A percentile compares a stretch with the other conserved stretches of the same genome.
These are phyloP conservation scores for Picathartes gymnocephalus DNA, from an alignment of 2,113 vertebrate species.

Conservation along the genomic window DNA sequence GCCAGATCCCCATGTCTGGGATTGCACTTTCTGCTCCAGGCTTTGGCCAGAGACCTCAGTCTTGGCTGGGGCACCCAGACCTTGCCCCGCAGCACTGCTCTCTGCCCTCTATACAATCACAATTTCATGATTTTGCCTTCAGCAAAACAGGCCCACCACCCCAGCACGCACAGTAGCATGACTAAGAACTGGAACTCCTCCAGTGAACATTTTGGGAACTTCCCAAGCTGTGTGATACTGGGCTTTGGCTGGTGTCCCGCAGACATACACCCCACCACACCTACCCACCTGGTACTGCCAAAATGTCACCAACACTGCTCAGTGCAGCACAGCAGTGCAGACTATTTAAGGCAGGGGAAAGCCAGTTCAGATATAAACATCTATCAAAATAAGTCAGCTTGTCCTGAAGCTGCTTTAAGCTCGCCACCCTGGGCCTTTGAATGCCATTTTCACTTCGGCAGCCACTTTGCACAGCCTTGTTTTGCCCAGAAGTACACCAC, in stretches of 20 bases:
- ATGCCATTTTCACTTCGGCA: neutral
- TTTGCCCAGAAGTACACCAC: neutral
- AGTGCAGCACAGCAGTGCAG: neutral
- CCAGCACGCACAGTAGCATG: neutral
- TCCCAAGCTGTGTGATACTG: neutral
- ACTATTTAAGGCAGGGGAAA: neutral
- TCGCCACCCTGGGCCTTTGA: neutral
- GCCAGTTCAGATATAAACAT: neutral
- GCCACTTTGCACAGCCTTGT: neutral
- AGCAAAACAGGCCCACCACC: neutral
- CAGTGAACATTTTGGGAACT: neutral
- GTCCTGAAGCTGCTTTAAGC: neutral
- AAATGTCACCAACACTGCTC: neutral
- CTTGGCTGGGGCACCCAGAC: neutral
- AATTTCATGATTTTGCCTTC: neutral
- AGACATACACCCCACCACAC: neutral
- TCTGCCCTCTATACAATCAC: fast-evolving
- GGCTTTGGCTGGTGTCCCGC: neutral
- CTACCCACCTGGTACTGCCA: neutral
- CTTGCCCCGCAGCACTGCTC: fast-evolving
- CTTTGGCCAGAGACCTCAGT: neutral
- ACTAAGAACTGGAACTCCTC: neutral
- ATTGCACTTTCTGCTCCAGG: neutral
- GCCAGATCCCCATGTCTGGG: neutral
- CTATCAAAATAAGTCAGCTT: neutral